Evolutionary conservation across 1,140 invertebrate species (phyloP), one percentile per base, ranked within the genome.

Genomic region (Holotrichia oblita): DNA sequence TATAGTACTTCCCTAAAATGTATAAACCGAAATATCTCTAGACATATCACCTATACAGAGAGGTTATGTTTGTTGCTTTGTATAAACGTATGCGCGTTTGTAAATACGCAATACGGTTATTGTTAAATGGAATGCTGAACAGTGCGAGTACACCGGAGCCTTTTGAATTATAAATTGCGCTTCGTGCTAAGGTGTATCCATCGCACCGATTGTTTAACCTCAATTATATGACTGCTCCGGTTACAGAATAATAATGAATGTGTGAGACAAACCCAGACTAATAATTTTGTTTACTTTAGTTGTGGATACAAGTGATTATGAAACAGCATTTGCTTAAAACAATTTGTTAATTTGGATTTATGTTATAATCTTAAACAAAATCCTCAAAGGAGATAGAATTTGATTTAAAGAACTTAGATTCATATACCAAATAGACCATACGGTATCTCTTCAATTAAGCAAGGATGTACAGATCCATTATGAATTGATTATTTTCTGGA

Each of bases 111-210:
- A 17, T 55, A 55, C 17, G 48, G 48, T 55, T 55, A 7, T 44
- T 55, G 48, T 55, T 55, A 55, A 55, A 55, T 17, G 48, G 48
- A 55, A 55, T 55, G 48, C 48, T 17, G 48, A 55, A 48, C n/a
- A 17, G 2, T 14, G 48, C n/a, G 48, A 6, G 14, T 0, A 55
- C 14, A 14, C 48, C 48, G 6, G n/a, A 55, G 48, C n/a, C 48
- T 55, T 55, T 55, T 17, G 48, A 55, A 55, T 55, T 55, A 17
- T 6, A 55, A 55, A 55, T 17, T 17, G 48, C n/a, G n/a, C n/a
- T 55, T 55, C 48, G 48, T 55, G 48, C 48, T 17, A 55, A 55
- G 48, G 48, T 55, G 48, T 55, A 55, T 55, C 17, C 48, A 55
- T 14, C 48, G 3, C 48, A 55, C 14, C 48, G 48, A 55, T 55